Evolutionary conservation across 2,888 invertebrate species (phyloP).

Genomic region (Dichetophora obliterata): DNA sequence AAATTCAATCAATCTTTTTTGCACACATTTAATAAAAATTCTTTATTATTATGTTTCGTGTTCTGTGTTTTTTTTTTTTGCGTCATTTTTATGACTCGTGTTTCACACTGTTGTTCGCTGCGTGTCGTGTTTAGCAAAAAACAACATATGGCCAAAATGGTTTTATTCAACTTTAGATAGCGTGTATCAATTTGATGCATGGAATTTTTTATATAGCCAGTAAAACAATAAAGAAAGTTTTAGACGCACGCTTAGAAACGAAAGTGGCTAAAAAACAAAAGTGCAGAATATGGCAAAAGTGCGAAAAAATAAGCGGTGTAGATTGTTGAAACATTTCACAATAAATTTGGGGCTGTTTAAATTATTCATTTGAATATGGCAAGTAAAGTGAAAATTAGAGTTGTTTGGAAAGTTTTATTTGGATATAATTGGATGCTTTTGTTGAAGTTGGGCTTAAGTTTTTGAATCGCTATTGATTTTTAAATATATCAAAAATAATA

Average conservation of each 20-base stretch:
- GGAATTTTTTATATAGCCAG: not conserved
- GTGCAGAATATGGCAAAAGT: no score
- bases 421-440: no score
- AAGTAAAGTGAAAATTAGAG: no score
- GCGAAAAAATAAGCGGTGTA: no score
- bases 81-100: not conserved
- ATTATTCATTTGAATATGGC: no score
- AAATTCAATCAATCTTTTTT: conserved; percentile 33
- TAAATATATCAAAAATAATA: no score
- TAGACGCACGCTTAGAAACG: not conserved
- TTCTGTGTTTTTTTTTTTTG: conserved; percentile 8
- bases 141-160: not conserved
- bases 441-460: no score
- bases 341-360: no score
- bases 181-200: conserved; percentile 8
- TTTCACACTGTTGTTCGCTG: not conserved
- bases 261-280: no score
- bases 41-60: not conserved
- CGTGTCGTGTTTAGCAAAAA: not conserved
- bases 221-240: not conserved
- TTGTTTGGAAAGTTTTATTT: no score
- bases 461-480: no score
- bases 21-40: not conserved
- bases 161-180: conserved; percentile 1
- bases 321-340: no score